Conservation (phyloP, 2,888 invertebrate species). For the Eristalis tenax region DNA sequence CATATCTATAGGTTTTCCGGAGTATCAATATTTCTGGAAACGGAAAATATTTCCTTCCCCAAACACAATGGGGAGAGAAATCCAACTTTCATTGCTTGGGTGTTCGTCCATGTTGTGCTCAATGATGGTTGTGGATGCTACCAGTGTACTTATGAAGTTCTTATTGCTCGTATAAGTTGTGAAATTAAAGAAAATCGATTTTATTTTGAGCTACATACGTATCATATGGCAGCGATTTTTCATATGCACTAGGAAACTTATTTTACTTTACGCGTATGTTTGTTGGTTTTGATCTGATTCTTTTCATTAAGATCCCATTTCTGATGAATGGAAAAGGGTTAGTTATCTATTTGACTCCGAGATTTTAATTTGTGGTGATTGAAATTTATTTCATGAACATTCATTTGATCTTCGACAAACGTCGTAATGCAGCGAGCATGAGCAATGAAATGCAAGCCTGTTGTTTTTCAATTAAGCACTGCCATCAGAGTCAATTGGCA, state of each 20-base stretch:
- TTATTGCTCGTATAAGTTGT: background rate
- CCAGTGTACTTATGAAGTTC: background rate
- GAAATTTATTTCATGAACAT: background rate
- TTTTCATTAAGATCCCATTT: background rate
- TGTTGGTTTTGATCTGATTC: background rate
- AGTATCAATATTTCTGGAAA: slow-evolving; percentile 52
- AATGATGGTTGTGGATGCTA: background rate
- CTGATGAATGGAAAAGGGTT: background rate
- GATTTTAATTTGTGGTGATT: background rate
- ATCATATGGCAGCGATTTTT: background rate
- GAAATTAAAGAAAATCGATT: slow-evolving; percentile 13
- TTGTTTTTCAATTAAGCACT: too few species aligned
- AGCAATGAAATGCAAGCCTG: too few species aligned
- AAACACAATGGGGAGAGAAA: background rate
- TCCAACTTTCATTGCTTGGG: background rate
- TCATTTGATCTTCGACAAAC: too few species aligned
- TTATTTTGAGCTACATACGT: background rate
- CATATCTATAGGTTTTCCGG: slow-evolving; percentile 15
- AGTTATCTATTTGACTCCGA: too few species aligned
- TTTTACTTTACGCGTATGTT: background rate
- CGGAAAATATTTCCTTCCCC: slow-evolving; percentile 42
- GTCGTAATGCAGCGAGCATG: too few species aligned
- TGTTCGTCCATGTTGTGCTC: background rate
- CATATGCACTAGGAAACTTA: background rate
- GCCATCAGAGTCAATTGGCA: too few species aligned